phyloP scores from a whole-genome alignment of 2,888 invertebrate genomes.

The Temnothorax ravouxi region DNA sequence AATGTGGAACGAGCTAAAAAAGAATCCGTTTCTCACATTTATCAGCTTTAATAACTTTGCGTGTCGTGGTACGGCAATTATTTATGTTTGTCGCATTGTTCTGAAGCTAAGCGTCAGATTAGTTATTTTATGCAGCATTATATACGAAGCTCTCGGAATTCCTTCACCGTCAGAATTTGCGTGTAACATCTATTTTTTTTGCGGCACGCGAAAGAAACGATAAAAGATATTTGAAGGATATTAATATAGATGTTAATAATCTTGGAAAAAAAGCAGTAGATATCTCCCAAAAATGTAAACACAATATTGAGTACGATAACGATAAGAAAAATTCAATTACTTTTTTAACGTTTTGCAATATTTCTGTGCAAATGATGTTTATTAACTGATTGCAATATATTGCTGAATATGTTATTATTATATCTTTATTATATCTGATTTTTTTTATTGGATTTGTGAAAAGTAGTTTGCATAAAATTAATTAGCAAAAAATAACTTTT shows the following conservation, averaged over 20 bases:
- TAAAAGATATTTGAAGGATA: neutral
- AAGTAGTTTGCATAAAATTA: neutral
- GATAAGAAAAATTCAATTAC: neutral
- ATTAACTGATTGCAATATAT: neutral
- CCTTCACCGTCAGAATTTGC: neutral
- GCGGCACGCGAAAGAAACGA: neutral
- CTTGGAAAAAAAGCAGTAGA: neutral
- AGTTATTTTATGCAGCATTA: neutral
- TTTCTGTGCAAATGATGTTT: neutral
- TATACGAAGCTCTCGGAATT: neutral
- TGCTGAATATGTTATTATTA: neutral
- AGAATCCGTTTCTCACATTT: slow-evolving; percentile 8
- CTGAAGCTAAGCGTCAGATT: neutral
- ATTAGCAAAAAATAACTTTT: neutral
- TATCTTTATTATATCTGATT: neutral
- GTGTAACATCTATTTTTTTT: neutral
- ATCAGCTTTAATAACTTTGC: slow-evolving; percentile 19
- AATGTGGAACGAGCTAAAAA: neutral
- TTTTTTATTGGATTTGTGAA: neutral
- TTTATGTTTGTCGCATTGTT: neutral
- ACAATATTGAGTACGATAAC: neutral
- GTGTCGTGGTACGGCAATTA: neutral
- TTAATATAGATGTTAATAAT: slow-evolving; percentile 12
- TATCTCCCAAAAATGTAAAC: neutral
- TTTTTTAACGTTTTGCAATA: neutral